These are phyloP conservation scores for Folsomia candida DNA, from an alignment of 2,888 invertebrate genomes.

Conservation along the genomic window DNA sequence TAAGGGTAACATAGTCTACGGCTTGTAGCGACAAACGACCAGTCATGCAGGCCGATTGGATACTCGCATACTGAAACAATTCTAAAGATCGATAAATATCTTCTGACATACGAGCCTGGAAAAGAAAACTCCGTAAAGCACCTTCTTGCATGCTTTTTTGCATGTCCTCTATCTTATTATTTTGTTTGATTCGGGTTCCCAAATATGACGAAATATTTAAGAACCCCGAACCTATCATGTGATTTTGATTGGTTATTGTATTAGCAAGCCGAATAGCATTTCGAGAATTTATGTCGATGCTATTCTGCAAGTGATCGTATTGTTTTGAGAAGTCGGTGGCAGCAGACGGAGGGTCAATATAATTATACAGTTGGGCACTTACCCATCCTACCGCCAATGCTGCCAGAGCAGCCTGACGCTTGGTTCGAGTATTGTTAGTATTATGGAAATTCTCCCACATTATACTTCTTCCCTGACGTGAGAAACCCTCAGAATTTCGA, in stretches of 20 bases:
- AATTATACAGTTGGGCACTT: neutral
- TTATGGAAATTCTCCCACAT: too few relatives aligned
- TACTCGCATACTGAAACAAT: neutral
- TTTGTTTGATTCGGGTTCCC: neutral
- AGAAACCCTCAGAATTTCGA: too few relatives aligned
- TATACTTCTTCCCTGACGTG: too few relatives aligned
- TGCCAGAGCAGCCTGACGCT: neutral
- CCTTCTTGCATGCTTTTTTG: neutral
- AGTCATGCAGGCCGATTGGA: neutral
- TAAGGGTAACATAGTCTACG: neutral
- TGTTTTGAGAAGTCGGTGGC: neutral
- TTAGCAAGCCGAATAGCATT: neutral
- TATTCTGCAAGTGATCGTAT: neutral
- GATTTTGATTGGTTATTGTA: neutral
- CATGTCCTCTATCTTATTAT: neutral
- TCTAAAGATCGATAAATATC: constrained; percentile 1
- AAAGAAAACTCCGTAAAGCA: neutral
- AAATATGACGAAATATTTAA: neutral
- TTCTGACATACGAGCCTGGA: neutral
- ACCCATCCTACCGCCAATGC: neutral
- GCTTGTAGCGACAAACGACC: neutral
- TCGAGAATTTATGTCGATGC: neutral
- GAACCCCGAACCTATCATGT: neutral
- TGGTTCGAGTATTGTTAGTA: too few relatives aligned
- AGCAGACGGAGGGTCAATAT: neutral